phyloP scores from a whole-genome alignment of 2,113 vertebrate species.

The Heterochromis multidens region DNA sequence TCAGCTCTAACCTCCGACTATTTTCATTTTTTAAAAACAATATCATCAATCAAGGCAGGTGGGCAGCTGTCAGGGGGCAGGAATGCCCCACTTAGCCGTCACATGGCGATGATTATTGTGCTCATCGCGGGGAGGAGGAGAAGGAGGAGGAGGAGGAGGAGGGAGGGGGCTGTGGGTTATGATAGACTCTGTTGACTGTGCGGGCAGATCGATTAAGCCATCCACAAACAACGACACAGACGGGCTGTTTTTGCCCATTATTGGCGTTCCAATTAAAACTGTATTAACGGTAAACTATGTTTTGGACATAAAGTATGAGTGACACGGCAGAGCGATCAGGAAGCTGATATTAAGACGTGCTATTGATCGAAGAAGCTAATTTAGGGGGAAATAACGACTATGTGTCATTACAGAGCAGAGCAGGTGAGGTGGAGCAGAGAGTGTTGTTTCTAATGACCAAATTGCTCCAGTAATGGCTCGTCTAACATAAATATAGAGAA shows the following conservation, averaged over 20 bases:
- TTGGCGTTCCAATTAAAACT: conserved; percentile 32
- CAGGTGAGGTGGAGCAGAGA: neutral
- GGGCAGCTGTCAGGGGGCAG: conserved; percentile 60
- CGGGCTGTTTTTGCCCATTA: neutral
- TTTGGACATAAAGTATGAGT: neutral
- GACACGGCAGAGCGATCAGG: neutral
- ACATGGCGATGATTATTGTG: conserved; percentile 62
- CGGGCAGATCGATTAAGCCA: conserved; percentile 32
- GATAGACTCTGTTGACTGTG: conserved; percentile 43
- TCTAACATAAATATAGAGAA: neutral
- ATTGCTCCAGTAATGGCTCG: conserved; percentile 28
- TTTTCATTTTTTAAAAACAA: conserved; percentile 76
- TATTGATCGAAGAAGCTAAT: conserved; percentile 32
- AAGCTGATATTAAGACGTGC: conserved; percentile 5
- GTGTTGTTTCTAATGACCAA: conserved; percentile 41
- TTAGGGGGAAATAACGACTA: conserved; percentile 15
- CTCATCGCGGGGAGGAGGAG: conserved; percentile 29
- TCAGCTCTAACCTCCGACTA: conserved; percentile 52
- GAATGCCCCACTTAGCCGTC: conserved; percentile 56
- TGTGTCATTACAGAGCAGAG: conserved; percentile 5
- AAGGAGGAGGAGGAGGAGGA: too few relatives aligned
- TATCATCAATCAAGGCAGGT: conserved; percentile 78
- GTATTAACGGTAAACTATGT: conserved; percentile 24
- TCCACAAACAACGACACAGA: conserved; percentile 2
- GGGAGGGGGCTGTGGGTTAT: neutral